Percentiles rank a stretch among this genome's conserved stretches.
These are phyloP conservation scores for Elephas maximus DNA, from an alignment of 2,113 vertebrate genomes.

Conservation along the genomic window DNA sequence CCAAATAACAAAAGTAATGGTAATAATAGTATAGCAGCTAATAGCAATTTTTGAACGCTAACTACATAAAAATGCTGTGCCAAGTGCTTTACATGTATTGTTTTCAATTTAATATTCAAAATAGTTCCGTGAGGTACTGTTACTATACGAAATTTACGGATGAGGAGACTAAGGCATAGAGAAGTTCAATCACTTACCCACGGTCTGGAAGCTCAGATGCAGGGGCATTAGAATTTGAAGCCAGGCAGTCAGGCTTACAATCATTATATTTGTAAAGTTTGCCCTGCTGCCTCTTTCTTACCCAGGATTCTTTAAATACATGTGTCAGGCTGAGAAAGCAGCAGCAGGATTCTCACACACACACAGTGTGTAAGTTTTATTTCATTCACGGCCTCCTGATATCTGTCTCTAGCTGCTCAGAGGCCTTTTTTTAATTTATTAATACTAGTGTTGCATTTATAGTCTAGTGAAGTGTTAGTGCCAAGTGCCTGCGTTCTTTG, in stretches of 20 bases:
- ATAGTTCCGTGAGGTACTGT: background rate
- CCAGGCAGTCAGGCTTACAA: background rate
- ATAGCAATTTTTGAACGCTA: conserved; percentile 9
- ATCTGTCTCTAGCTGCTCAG: background rate
- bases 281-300: background rate
- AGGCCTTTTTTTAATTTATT: background rate
- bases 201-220: background rate
- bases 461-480: conserved; percentile 19
- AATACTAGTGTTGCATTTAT: background rate
- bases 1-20: background rate
- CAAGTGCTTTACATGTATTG: conserved; percentile 14
- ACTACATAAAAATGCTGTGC: background rate
- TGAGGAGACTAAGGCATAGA: background rate
- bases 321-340: conserved; percentile 12
- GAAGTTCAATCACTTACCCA: background rate
- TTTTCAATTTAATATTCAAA: conserved; percentile 33
- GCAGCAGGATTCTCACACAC: background rate
- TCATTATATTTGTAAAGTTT: background rate
- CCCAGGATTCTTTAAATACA: background rate
- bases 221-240: background rate
- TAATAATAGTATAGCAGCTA: conserved; percentile 22
- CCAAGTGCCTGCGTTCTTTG: background rate
- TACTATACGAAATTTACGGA: background rate
- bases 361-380: background rate
- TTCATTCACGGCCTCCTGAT: background rate